Evolutionary conservation across 2,888 invertebrate species (phyloP).

Genomic region (Athrips mouffetella): DNA sequence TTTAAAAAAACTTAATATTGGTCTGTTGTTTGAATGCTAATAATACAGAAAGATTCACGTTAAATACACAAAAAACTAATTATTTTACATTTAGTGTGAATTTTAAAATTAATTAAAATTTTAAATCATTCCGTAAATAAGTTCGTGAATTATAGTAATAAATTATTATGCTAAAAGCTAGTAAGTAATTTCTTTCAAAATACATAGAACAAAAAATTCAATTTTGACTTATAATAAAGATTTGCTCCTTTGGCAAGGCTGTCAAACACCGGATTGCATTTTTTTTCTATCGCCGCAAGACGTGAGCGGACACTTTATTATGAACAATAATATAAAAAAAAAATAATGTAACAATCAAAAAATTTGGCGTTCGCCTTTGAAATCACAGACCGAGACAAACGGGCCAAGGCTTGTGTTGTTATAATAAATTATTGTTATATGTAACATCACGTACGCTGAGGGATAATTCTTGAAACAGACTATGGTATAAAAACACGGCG

Average conservation of each 20-base stretch:
- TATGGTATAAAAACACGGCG: neutral
- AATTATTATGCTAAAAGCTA: too few relatives aligned
- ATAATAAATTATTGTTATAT: constrained; percentile 26
- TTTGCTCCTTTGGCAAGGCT: neutral
- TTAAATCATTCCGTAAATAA: too few relatives aligned
- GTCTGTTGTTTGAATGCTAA: too few relatives aligned
- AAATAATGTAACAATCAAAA: constrained; percentile 17
- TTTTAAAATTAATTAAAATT: too few relatives aligned
- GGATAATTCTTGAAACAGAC: constrained; percentile 13
- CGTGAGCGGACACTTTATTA: constrained; percentile 8
- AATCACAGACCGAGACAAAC: constrained; percentile 47
- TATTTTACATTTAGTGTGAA: too few relatives aligned
- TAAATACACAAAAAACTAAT: too few relatives aligned
- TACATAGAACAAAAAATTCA: too few relatives aligned
- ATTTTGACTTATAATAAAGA: too few relatives aligned
- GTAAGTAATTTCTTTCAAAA: neutral
- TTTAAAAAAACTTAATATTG: too few relatives aligned
- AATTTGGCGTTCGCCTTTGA: constrained; percentile 39
- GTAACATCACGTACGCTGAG: constrained; percentile 37
- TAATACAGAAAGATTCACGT: too few relatives aligned
- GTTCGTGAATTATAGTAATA: too few relatives aligned
- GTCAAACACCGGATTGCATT: neutral
- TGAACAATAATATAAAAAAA: constrained; percentile 15
- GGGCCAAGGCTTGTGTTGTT: constrained; percentile 40
- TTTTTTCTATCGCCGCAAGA: constrained; percentile 9